Evolutionary conservation across 2,888 invertebrate species (phyloP), one percentile per base, ranked within the genome.

Genomic region (Drosophila robusta): DNA sequence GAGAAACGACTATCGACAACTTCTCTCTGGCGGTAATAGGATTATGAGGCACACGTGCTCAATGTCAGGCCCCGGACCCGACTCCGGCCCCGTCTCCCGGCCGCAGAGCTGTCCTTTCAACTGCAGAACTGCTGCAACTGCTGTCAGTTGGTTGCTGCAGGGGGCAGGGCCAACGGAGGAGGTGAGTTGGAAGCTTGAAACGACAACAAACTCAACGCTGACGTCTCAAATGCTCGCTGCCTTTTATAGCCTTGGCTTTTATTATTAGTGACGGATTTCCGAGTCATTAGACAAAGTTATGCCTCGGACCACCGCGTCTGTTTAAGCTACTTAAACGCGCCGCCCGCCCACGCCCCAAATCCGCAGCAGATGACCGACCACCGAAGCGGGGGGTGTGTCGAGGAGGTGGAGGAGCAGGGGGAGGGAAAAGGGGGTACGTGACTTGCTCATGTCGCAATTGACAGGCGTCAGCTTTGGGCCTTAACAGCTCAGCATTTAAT

Each of bases 261-360:
- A 89, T 87, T 86, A 81, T 87, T 87, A 87, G 81, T 90, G 91
- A 90, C 90, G 92, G 91, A 91, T 91, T 91, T 91, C 90, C 91
- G 84, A 90, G 87, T 91, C 90, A 91, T 91, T 91, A 91, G 90
- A 79, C 91, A 89, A 91, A 90, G 90, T 90, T 90, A 91, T 88
- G 83, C 78, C 71, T 58, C 61, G 75, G 91, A 91, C 91, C 92
- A 91, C 91, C 92, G 84, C 83, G 72, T 77, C 76, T 83, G 90
- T 78, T 88, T 90, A 91, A 91, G 91, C 89, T 90, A 89, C 89
- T 89, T 89, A 90, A 85, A 84, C 89, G 89, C 83, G 76, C 89
- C 82, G 89, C 55, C 80, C 74, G 76, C 67, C 80, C 78, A 76
- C 81, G 63, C 63, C 60, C 62, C 71, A 60, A 47, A 36, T 29